Evolutionary conservation across 2,797 vertebrate genomes (phyloP).

Genomic region (Chaetophractus vellerosus): DNA sequence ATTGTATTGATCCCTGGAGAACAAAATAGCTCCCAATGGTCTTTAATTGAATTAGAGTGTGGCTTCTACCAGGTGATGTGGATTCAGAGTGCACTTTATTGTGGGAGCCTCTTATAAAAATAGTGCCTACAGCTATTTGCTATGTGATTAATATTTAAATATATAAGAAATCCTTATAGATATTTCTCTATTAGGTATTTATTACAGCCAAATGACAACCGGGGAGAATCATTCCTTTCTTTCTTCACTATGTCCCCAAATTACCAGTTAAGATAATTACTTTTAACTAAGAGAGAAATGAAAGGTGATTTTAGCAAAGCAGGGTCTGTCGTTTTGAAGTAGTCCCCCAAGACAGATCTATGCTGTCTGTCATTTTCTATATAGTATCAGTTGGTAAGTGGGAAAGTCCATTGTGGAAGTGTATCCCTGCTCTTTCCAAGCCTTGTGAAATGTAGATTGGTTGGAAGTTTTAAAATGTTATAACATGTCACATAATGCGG

Average conservation of each 20-base stretch:
- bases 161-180: background rate
- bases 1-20: background rate
- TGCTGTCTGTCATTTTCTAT: background rate
- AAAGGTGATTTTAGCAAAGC: background rate
- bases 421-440: background rate
- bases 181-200: background rate
- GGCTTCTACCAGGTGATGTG: background rate
- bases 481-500: constrained; percentile 32
- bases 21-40: background rate
- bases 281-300: constrained; percentile 36
- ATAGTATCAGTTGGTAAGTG: background rate
- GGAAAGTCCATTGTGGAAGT: background rate
- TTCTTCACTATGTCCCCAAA: background rate
- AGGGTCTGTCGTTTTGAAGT: background rate
- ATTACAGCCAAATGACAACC: background rate
- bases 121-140: background rate
- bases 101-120: background rate
- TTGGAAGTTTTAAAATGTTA: constrained; percentile 54
- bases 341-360: background rate
- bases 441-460: constrained; percentile 25
- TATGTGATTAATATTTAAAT: background rate
- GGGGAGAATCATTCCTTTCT: background rate
- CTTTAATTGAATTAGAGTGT: constrained; percentile 24
- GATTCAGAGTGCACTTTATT: background rate
- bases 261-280: constrained; percentile 39